phyloP scores from a whole-genome alignment of 2,797 vertebrate genomes.

The Takifugu ocellatus region DNA sequence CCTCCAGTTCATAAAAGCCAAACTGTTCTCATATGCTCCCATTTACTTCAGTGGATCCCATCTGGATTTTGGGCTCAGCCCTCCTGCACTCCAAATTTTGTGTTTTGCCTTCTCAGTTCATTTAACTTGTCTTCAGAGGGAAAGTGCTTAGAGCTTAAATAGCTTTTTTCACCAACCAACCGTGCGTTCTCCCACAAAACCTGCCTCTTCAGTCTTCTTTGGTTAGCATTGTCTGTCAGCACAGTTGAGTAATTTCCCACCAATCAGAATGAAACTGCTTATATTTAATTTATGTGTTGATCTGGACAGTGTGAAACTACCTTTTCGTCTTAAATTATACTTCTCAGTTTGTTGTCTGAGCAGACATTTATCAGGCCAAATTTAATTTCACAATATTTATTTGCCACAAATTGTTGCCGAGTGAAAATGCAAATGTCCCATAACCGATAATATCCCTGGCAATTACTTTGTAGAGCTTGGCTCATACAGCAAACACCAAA shows the following conservation, averaged over 20 bases:
- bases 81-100: too few species aligned
- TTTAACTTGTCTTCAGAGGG: too few species aligned
- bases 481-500: conserved; percentile 62
- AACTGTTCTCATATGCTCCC: background rate
- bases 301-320: background rate
- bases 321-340: background rate
- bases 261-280: background rate
- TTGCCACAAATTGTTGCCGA: conserved; percentile 56
- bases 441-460: conserved; percentile 53
- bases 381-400: conserved; percentile 44
- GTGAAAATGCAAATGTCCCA: conserved; percentile 56
- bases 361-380: conserved; percentile 22
- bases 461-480: conserved; percentile 71
- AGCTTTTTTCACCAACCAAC: too few species aligned
- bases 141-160: too few species aligned
- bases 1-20: too few species aligned
- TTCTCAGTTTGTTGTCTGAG: conserved; percentile 21
- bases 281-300: background rate
- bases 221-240: too few species aligned
- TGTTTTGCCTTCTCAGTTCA: too few species aligned
- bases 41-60: too few species aligned
- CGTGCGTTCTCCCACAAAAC: too few species aligned
- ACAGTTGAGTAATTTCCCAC: too few species aligned
- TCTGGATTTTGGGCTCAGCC: too few species aligned
- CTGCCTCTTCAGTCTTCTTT: too few species aligned